These are phyloP conservation scores for Lasioglossum pauxillum DNA, from an alignment of 2,888 invertebrate species.

Conservation along the genomic window DNA sequence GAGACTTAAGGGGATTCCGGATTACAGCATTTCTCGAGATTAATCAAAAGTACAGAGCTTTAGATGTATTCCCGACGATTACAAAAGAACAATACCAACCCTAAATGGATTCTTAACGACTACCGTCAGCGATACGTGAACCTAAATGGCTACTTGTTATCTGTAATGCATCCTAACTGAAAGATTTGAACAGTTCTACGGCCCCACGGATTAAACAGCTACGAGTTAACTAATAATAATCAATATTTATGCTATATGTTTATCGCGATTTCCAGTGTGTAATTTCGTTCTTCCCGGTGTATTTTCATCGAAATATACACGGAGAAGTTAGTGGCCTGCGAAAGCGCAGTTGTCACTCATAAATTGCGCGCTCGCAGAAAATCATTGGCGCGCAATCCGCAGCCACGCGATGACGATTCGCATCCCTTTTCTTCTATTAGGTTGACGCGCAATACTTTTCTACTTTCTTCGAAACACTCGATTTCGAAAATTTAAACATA, in stretches of 20 bases:
- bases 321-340: constrained; percentile 29
- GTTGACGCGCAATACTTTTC: neutral
- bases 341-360: constrained; percentile 58
- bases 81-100: neutral
- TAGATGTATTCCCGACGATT: neutral
- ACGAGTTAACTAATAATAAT: constrained; percentile 1
- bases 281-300: neutral
- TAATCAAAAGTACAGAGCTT: neutral
- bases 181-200: neutral
- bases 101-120: neutral
- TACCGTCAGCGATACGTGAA: neutral
- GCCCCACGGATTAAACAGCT: neutral
- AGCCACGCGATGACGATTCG: constrained; percentile 18
- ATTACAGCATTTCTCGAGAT: neutral
- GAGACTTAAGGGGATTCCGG: neutral
- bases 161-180: neutral
- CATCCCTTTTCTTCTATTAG: constrained; percentile 2
- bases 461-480: neutral
- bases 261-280: neutral
- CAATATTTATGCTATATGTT: neutral
- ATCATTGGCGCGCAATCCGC: constrained; percentile 25
- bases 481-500: neutral
- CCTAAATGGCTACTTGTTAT: neutral
- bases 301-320: constrained; percentile 47
- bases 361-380: constrained; percentile 56